Evolutionary conservation across 2,888 invertebrate genomes (phyloP).

Genomic region (Hypomecis punctinalis): DNA sequence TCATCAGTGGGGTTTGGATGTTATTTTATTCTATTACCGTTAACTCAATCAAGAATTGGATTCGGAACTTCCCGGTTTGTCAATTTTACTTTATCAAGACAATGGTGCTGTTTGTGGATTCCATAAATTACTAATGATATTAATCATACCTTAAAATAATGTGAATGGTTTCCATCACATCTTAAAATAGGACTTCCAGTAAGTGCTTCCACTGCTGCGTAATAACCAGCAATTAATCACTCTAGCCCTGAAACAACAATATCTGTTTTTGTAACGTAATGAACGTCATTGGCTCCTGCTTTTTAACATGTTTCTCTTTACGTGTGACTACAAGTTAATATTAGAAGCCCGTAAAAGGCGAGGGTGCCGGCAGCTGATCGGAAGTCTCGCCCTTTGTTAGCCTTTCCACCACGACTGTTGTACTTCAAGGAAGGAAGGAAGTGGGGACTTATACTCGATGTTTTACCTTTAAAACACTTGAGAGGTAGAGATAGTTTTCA

Average conservation of each 20-base stretch:
- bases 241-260: constrained; percentile 33
- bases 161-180: constrained; percentile 21
- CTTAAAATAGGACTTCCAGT: constrained; percentile 26
- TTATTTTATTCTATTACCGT: constrained; percentile 52
- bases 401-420: constrained; percentile 70
- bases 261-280: constrained; percentile 33
- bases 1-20: constrained; percentile 50
- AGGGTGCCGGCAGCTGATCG: constrained; percentile 83
- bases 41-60: constrained; percentile 53
- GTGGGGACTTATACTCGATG: constrained; percentile 50
- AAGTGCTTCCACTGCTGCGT: constrained; percentile 23
- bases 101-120: not conserved
- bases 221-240: constrained; percentile 36
- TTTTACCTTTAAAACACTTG: constrained; percentile 27
- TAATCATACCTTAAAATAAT: constrained; percentile 15
- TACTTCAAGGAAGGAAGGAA: constrained; percentile 73
- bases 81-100: constrained; percentile 17
- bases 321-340: constrained; percentile 66
- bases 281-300: constrained; percentile 41
- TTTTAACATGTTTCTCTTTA: constrained; percentile 51
- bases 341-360: constrained; percentile 78
- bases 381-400: constrained; percentile 83
- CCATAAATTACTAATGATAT: constrained; percentile 16
- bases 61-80: constrained; percentile 35
- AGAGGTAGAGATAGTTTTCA: constrained; percentile 29